Percentiles rank a stretch among this genome's conserved stretches.
phyloP scores from a whole-genome alignment of 1,140 invertebrate species.

The Thaumatotibia leucotreta region DNA sequence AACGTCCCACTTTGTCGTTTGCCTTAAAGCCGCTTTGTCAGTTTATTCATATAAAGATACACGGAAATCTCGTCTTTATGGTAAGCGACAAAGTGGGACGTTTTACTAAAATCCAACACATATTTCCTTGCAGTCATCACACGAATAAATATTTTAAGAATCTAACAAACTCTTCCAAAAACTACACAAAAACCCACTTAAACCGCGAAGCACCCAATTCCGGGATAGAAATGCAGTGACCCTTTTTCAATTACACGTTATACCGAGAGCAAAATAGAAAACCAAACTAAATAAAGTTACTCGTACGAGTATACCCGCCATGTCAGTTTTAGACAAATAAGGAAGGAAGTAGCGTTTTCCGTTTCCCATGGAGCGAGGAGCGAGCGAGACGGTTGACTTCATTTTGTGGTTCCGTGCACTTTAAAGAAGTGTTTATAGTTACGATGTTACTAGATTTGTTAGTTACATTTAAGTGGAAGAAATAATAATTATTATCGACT shows the following conservation, averaged over 20 bases:
- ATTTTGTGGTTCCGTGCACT: not conserved
- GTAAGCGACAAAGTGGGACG: no score
- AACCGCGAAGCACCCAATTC: constrained; percentile 21
- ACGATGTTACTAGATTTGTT: no score
- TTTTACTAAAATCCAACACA: no score
- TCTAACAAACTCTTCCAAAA: not conserved
- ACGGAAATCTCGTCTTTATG: no score
- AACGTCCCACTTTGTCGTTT: no score
- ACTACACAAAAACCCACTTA: constrained; percentile 2
- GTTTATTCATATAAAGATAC: no score
- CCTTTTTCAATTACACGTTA: constrained; percentile 56
- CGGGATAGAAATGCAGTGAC: constrained; percentile 34
- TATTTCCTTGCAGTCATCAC: no score
- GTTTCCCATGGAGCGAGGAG: constrained; percentile 16
- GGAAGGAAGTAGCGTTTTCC: constrained; percentile 49
- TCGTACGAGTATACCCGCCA: constrained; percentile 23
- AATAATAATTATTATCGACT: no score
- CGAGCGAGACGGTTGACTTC: not conserved
- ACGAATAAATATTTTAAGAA: no score
- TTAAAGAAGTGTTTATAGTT: no score
- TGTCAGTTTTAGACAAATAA: constrained; percentile 67
- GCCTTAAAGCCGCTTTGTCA: no score
- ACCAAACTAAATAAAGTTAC: constrained; percentile 57
- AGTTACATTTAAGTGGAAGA: no score
- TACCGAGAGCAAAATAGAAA: constrained; percentile 51